Conservation (phyloP, 2,888 invertebrate species). For the Caenorhabditis imperialis region DNA sequence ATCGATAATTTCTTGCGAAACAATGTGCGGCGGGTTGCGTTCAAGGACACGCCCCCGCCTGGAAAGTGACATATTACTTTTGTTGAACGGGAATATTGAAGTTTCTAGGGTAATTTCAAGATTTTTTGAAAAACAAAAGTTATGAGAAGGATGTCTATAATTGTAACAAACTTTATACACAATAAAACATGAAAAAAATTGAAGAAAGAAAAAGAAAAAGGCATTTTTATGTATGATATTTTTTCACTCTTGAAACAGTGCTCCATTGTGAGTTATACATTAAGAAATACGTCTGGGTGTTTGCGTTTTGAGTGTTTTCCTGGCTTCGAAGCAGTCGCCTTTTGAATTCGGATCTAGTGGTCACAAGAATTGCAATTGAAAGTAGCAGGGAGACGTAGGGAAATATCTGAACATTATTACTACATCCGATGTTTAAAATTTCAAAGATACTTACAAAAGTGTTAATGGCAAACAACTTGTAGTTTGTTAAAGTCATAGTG, state of each 20-base stretch:
- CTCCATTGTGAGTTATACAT: conserved; percentile 49
- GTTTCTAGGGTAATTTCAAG: too few species aligned
- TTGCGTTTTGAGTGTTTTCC: conserved; percentile 21
- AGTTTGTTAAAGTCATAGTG: conserved; percentile 15
- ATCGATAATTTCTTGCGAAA: background rate
- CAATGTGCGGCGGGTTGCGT: conserved; percentile 9
- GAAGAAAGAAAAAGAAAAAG: too few species aligned
- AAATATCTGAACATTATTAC: conserved; percentile 51
- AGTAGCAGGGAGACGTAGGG: conserved; percentile 45
- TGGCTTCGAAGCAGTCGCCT: conserved; percentile 14
- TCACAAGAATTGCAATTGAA: conserved; percentile 31
- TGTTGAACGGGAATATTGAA: too few species aligned
- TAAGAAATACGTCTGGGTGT: conserved; percentile 33
- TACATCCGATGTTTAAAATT: too few species aligned
- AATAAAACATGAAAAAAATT: too few species aligned
- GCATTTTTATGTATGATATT: too few species aligned
- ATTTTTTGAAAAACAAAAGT: too few species aligned
- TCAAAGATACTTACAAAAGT: conserved; percentile 53
- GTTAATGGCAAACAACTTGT: conserved; percentile 41
- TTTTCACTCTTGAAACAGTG: conserved; percentile 10
- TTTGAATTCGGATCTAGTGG: conserved; percentile 30
- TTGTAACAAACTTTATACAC: too few species aligned
- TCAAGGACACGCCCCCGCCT: background rate
- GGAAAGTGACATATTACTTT: background rate
- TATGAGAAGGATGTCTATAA: too few species aligned